Conservation (phyloP, 2,797 vertebrate species). For the Clarias fuscus region DNA sequence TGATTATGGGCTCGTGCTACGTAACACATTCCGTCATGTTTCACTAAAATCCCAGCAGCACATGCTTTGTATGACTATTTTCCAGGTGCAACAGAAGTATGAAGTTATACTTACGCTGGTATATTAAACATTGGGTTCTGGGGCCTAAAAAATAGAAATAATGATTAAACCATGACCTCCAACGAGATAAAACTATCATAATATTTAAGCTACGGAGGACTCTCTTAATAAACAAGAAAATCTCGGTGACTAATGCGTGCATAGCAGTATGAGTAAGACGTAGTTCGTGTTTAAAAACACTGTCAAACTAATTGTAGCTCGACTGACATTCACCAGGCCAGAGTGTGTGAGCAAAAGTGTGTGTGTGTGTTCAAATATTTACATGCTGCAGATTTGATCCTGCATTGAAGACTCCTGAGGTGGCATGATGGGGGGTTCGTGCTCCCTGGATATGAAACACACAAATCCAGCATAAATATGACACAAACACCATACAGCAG, state of each 20-base stretch:
- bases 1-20: background rate
- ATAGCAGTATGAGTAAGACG: background rate
- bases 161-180: background rate
- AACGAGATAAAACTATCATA: background rate
- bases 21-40: background rate
- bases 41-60: background rate
- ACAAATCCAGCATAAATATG: background rate
- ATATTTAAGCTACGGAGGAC: background rate
- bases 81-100: background rate
- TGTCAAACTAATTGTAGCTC: background rate
- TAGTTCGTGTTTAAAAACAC: background rate
- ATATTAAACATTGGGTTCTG: background rate
- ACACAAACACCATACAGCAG: background rate
- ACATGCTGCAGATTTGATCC: background rate
- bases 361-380: constrained; percentile 10
- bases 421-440: constrained; percentile 1
- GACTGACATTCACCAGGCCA: background rate
- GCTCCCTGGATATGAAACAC: constrained; percentile 58
- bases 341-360: background rate
- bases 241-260: background rate
- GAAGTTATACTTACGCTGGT: constrained; percentile 4
- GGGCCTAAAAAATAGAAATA: background rate
- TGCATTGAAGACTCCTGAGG: background rate
- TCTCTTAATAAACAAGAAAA: background rate
- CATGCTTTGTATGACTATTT: background rate